Evolutionary conservation across 1,140 invertebrate species (phyloP).

Genomic region (Ceratitis capitata): DNA sequence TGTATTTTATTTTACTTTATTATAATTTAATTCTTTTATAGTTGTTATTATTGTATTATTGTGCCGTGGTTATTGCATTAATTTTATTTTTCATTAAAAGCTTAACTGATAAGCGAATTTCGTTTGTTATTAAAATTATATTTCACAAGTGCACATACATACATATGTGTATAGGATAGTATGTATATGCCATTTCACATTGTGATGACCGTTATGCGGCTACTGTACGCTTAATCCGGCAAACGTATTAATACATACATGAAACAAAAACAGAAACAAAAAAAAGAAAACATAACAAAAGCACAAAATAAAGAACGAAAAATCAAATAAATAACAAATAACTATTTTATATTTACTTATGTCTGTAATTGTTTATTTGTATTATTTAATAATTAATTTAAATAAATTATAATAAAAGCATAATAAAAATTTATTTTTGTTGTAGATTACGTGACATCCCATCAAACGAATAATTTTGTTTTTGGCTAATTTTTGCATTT

Average conservation of each 20-base stretch:
- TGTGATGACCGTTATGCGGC: conserved; percentile 10
- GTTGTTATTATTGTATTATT: not conserved
- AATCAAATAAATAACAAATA: not conserved
- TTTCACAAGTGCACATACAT: not conserved
- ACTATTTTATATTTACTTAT: conserved; percentile 4
- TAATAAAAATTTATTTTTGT: not conserved
- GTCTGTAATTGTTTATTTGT: conserved; percentile 17
- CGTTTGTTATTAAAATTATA: conserved; percentile 21
- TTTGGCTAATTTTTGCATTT: not conserved
- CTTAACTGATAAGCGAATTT: conserved; percentile 36
- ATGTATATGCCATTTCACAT: conserved; percentile 2
- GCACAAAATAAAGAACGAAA: not conserved
- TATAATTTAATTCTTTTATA: not conserved
- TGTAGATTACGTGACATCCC: conserved; percentile 14
- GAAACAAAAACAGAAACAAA: not conserved
- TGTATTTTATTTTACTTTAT: not conserved
- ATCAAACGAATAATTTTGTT: not conserved
- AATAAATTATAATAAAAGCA: conserved; percentile 16
- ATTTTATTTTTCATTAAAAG: conserved; percentile 35
- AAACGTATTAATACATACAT: not conserved
- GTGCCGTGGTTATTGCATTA: conserved; percentile 2
- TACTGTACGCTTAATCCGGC: conserved; percentile 11
- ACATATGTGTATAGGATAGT: not conserved
- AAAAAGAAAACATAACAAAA: too few relatives aligned
- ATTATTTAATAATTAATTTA: conserved; percentile 36